Evolutionary conservation across 2,113 vertebrate genomes (phyloP).

Genomic region (Catagonus wagneri): DNA sequence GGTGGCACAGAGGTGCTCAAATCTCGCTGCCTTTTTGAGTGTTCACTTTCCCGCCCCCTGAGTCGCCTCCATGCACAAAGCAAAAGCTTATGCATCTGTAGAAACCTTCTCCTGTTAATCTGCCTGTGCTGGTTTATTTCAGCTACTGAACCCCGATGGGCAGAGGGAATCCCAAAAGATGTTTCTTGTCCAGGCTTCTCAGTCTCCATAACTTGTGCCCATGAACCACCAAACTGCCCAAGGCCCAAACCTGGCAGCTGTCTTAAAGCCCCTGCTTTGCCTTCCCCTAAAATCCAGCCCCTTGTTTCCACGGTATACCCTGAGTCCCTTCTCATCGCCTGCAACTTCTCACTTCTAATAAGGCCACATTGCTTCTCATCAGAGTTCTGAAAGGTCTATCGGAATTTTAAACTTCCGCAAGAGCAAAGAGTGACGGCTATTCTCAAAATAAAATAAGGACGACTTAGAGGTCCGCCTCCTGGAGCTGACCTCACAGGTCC

Average conservation of each 20-base stretch:
- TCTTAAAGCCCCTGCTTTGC: not conserved
- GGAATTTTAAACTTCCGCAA: not conserved
- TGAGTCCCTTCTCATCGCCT: not conserved
- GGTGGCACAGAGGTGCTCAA: not conserved
- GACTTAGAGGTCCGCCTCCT: not conserved
- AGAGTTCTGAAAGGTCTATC: too few relatives aligned
- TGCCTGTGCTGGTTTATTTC: not conserved
- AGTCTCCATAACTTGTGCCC: not conserved
- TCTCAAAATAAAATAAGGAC: not conserved
- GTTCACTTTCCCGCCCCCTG: not conserved
- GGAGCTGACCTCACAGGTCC: not conserved
- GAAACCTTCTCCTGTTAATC: not conserved
- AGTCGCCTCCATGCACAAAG: not conserved
- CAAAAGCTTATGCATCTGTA: not conserved
- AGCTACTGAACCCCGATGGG: not conserved
- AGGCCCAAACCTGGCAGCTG: not conserved
- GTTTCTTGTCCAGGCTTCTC: not conserved
- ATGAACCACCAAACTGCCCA: not conserved
- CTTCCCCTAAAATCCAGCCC: not conserved
- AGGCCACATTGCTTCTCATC: not conserved
- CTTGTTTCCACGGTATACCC: not conserved
- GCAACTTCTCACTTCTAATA: not conserved
- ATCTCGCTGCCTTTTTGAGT: not conserved
- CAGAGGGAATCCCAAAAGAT: not conserved
- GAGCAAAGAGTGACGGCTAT: not conserved